These are phyloP conservation scores for Palythoa heliodiscus DNA, from an alignment of 92 coral and sea anemone genomes.

Conservation along the genomic window DNA sequence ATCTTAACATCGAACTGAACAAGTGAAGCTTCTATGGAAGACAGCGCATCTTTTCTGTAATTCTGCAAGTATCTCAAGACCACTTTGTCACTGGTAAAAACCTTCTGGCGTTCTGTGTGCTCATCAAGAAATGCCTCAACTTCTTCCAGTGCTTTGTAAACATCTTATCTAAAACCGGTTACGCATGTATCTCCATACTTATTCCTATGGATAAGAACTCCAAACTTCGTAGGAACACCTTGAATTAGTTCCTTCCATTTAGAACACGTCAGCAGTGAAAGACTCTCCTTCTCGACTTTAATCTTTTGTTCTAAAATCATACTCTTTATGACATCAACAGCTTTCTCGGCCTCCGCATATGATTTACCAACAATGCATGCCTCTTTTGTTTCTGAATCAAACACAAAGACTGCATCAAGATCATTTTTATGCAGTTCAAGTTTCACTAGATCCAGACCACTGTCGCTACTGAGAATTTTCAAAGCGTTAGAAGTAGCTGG, in stretches of 20 bases:
- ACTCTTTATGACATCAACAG: no score
- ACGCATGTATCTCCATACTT: slow-evolving; percentile 67
- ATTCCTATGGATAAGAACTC: slow-evolving; percentile 52
- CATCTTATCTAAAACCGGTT: slow-evolving; percentile 67
- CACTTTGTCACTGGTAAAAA: slow-evolving; percentile 49
- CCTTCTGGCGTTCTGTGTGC: slow-evolving; percentile 50
- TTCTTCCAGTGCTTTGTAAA: slow-evolving; percentile 47
- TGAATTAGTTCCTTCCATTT: slow-evolving; percentile 62
- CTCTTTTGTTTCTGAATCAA: no score
- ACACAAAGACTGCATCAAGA: no score
- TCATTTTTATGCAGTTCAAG: no score
- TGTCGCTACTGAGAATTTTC: no score
- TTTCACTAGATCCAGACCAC: no score
- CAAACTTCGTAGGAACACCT: slow-evolving; percentile 23
- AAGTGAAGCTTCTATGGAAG: slow-evolving; percentile 53
- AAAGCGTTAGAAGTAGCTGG: no score
- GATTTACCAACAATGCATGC: no score
- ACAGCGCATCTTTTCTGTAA: slow-evolving; percentile 57
- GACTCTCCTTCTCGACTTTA: no score
- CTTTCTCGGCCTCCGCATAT: no score
- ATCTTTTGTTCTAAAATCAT: no score
- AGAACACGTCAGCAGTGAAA: slow-evolving; percentile 38
- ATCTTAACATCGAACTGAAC: slow-evolving; percentile 51
- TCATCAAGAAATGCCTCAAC: slow-evolving; percentile 59
- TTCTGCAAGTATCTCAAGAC: slow-evolving; percentile 60